Evolutionary conservation across 2,888 invertebrate genomes (phyloP), one percentile per base, ranked within the genome.

Genomic region (Microplitis deprimator): DNA sequence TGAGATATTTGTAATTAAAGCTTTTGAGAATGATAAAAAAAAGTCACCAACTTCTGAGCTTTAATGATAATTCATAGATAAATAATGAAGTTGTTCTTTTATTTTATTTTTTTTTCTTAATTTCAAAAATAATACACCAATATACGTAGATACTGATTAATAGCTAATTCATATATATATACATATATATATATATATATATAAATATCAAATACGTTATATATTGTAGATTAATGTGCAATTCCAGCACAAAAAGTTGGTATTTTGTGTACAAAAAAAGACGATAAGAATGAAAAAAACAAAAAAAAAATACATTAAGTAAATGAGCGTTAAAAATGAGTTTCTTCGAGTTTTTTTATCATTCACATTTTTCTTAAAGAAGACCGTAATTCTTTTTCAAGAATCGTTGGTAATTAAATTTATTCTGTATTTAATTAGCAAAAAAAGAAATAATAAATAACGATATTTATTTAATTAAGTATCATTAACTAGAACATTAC

Each of bases 181-280:
- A 81, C n/a, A n/a, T 79, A 79, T 79, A 82, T 80, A 80, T 80
- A 79, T 82, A 83, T 84, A 81, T 59, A 68, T 69, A 5, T n/a
- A 68, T 40, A 20, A 38, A 77, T 73, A 16, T 60, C 29, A 77
- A 82, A 82, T 78, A 81, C 81, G 75, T 79, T 75, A 69, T 78
- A 81, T 82, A 82, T 82, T 81, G 80, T 82, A 79, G 82, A 71
- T 62, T 68, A 64, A 85, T 85, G 87, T 87, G 87, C 84, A 84
- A 68, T 87, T 85, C 74, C 81, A 84, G 85, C 86, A 87, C 85
- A 86, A 84, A 85, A 85, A 87, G 85, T 87, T 85, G 85, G 86
- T 88, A 88, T 89, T 89, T 89, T 88, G 85, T 88, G 89, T 88
- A 88, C 86, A 87, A 89, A 85, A 73, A 40, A 3, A 62, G 39